Conservation (phyloP, 2,113 vertebrate species). For the Empidonax alnorum region DNA sequence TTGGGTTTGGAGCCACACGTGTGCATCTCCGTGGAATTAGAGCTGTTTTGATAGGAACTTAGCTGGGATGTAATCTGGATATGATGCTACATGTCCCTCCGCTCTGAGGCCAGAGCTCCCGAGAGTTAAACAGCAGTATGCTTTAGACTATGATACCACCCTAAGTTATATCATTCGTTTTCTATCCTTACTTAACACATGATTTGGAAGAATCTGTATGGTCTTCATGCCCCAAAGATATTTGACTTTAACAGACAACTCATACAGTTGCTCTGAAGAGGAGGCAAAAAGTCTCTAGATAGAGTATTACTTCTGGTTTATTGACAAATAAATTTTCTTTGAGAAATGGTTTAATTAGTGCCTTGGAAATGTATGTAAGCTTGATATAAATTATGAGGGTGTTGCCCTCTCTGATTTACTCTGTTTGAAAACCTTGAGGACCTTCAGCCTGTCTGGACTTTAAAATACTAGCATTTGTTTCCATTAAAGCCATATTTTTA, state of each 20-base stretch:
- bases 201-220: background rate
- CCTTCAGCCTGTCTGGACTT: conserved; percentile 3
- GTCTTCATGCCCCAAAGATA: background rate
- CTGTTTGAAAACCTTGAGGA: conserved; percentile 47
- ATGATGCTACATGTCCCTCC: background rate
- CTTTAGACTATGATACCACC: background rate
- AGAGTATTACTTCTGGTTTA: background rate
- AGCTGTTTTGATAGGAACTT: background rate
- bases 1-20: background rate
- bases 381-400: conserved; percentile 22
- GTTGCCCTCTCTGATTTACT: conserved; percentile 45
- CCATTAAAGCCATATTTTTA: conserved; percentile 50
- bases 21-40: background rate
- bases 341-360: conserved; percentile 32
- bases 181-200: background rate
- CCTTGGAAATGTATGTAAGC: conserved; percentile 7
- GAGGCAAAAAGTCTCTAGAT: background rate
- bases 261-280: background rate
- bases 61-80: background rate
- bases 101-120: background rate
- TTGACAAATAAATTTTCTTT: background rate
- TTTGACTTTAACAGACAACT: background rate
- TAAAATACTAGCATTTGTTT: conserved; percentile 40
- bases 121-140: background rate
- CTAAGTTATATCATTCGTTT: background rate